Evolutionary conservation across 1,140 invertebrate species (phyloP), one percentile per base, ranked within the genome.

Genomic region (Coptotermes formosanus): DNA sequence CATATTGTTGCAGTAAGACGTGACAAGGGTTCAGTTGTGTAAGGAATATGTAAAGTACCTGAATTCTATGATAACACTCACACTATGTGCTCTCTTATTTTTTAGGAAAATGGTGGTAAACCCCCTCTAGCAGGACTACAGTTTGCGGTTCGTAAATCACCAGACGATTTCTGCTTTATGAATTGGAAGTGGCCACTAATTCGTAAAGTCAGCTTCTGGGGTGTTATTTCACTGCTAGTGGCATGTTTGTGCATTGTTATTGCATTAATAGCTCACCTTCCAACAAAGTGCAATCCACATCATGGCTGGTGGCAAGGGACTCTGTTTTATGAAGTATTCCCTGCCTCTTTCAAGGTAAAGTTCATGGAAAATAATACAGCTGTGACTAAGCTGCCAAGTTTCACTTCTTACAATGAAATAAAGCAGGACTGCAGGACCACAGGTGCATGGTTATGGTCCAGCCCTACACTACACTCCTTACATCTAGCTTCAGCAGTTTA

Each of bases 181-280:
- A 94, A 94, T 84, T 97, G 96, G 96, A 96, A 96, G 89, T 97
- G 96, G 96, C 92, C 93, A 2, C 87, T 96, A 1, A 96, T 97
- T 87, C 91, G 96, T 85, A 95, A 95, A 89, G 91, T 94, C 55
- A 94, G 95, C 82, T 93, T 96, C 85, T 96, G 95, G 93, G 90
- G 94, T 12, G 93, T 95, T 75, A 90, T 96, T 83, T 95, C 95
- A 14, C 91, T 93, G 25, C 89, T 96, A 14, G 90, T 94, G 21
- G 95, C 94, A 6, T 95, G 95, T 90, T 90, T 95, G 83, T 94
- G 93, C 3, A 90, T 95, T 3, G 94, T 96, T 7, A 92, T 96
- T 85, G 93, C 93, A 16, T 93, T 95, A 90, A 94, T 96, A 38
- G 91, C 93, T 25, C 93, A 93, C 2, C 92, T 96, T 90, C 95